Base-by-base conservation (phyloP, 64 coral and sea anemone genomes). In the Porites lutea region DNA sequence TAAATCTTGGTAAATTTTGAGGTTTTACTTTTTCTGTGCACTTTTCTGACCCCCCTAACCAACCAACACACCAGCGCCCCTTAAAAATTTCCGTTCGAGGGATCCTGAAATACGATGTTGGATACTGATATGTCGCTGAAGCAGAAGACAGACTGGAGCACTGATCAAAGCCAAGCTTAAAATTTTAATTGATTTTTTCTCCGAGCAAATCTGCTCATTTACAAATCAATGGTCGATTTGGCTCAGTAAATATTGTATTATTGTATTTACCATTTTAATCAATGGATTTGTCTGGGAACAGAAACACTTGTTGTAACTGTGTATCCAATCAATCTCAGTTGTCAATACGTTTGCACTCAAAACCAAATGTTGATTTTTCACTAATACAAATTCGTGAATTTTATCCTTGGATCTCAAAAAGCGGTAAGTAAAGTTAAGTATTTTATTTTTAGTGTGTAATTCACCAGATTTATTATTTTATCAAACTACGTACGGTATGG, bases 201-300 rank as follows among this genome's bases (percentile, higher is more conserved):
- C 51, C 5, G 45, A 65, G 15, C 37, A 49, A 37, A 37, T 37
- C 0, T 62, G 79, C 60, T 3, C 47, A 64, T 64, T 82, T 46
- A 18, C 79, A 65, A 75, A 68, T 84, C 46, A 84, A 47, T 52
- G 12, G 61, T 21, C 13, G 43, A 9, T 20, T 61, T 52, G 27
- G 22, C 45, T 83, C 11, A 83, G 13, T 51, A 82, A 75, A 75
- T 50, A 75, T 19, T 4, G 13, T 22, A 46, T 65, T 37, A 37
- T 37, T 21, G 13, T 22, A 46, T 65, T 83, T 83, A 68, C 14
- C 80, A 83, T 83, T 84, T 84, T 8, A 67, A n/a, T 84, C 7
- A 67, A n/a, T 68, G 63, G 51, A 20, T 51, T 37, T 68, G 16
- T 47, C 61, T 84, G 81, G 61, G 63, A 84, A 84, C n/a, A 49